Conservation (phyloP, 2,888 invertebrate species). For the Chorisops tibialis region DNA sequence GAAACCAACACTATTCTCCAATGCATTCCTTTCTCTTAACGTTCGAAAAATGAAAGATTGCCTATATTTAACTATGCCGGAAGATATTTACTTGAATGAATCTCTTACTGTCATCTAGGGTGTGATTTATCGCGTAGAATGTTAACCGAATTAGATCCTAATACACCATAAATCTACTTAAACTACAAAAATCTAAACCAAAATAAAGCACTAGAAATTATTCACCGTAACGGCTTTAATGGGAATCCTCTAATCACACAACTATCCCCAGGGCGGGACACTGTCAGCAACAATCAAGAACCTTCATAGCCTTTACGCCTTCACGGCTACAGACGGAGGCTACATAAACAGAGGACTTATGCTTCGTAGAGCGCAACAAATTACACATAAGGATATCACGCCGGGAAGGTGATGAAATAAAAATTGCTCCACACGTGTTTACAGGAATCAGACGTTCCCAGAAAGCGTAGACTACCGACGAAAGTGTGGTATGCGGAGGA, state of each 20-base stretch:
- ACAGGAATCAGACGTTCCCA: constrained; percentile 10
- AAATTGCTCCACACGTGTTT: constrained; percentile 21
- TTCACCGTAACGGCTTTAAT: constrained; percentile 10
- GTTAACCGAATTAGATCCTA: too few relatives aligned
- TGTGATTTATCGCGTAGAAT: too few relatives aligned
- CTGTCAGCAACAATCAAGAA: constrained; percentile 21
- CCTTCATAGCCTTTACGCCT: constrained; percentile 22
- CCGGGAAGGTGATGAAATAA: constrained; percentile 26
- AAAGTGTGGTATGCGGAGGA: background rate
- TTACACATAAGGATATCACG: constrained; percentile 25
- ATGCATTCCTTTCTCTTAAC: too few relatives aligned
- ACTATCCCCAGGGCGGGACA: constrained; percentile 21
- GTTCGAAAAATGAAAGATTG: too few relatives aligned
- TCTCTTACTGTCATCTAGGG: too few relatives aligned
- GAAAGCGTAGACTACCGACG: background rate
- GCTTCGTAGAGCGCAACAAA: constrained; percentile 25
- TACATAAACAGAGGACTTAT: constrained; percentile 22
- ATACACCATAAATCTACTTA: too few relatives aligned
- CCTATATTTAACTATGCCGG: too few relatives aligned
- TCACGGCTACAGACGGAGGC: constrained; percentile 23
- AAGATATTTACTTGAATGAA: too few relatives aligned
- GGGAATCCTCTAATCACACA: constrained; percentile 1
- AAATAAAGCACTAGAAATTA: constrained; percentile 15
- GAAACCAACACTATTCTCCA: too few relatives aligned
- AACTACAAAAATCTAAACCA: constrained; percentile 1